Evolutionary conservation across 1,140 invertebrate species (phyloP).

Genomic region (Drosophila rufa): DNA sequence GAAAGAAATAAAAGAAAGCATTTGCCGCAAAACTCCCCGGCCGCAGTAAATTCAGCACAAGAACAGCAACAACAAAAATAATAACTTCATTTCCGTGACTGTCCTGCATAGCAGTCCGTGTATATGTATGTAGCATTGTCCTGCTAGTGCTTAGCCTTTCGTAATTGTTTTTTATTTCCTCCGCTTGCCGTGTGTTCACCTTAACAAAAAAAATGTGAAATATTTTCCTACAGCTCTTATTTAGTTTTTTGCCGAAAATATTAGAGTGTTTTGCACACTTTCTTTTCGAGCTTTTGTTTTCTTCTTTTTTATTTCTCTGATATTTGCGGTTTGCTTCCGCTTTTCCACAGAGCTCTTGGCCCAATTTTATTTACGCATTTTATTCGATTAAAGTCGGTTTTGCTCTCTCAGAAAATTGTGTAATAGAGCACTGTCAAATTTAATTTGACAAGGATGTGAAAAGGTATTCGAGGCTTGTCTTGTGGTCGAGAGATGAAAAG

Average conservation of each 20-base stretch:
- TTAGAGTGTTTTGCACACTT: constrained; percentile 50
- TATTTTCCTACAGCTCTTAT: constrained; percentile 32
- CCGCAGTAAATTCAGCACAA: constrained; percentile 55
- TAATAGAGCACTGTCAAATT: constrained; percentile 71
- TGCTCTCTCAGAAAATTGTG: constrained; percentile 51
- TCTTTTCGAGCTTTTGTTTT: constrained; percentile 1
- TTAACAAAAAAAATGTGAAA: constrained; percentile 47
- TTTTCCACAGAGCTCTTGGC: constrained; percentile 19
- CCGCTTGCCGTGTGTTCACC: constrained; percentile 25
- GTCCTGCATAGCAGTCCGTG: constrained; percentile 28
- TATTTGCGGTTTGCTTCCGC: constrained; percentile 36
- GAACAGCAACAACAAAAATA: constrained; percentile 51
- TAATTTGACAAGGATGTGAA: constrained; percentile 64
- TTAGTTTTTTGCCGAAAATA: constrained; percentile 42
- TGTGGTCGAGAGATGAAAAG: constrained; percentile 1
- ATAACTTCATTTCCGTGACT: constrained; percentile 70
- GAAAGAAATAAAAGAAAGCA: constrained; percentile 23
- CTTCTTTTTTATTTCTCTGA: constrained; percentile 22
- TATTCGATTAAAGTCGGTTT: constrained; percentile 68
- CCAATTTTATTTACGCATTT: constrained; percentile 75
- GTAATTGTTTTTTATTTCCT: constrained; percentile 65
- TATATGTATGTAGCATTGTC: constrained; percentile 33
- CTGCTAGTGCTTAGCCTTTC: constrained; percentile 46
- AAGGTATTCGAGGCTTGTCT: constrained; percentile 21
- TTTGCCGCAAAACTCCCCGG: constrained; percentile 39